Conservation (phyloP, 2,888 invertebrate species). For the Drosophila rubida region DNA sequence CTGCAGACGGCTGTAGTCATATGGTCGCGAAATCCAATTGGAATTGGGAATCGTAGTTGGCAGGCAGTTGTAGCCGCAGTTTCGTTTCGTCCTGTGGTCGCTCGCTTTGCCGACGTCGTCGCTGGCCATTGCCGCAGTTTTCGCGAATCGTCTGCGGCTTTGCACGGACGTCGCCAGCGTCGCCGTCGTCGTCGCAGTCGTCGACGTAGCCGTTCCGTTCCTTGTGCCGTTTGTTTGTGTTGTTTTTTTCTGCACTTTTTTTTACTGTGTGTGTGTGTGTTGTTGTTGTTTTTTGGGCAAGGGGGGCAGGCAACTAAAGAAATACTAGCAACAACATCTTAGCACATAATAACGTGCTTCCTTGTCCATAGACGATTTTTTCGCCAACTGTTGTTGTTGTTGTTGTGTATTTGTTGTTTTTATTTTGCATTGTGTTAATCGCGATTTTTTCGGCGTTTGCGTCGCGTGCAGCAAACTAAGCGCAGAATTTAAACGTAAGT, state of each 20-base stretch:
- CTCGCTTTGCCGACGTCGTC: constrained; percentile 29
- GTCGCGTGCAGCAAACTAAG: constrained; percentile 73
- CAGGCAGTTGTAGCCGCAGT: constrained; percentile 19
- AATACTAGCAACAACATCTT: constrained; percentile 37
- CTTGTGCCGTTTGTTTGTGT: constrained; percentile 39
- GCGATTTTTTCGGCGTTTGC: constrained; percentile 46
- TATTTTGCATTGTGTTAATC: constrained; percentile 18
- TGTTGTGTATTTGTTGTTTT: constrained; percentile 18
- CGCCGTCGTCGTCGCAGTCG: constrained; percentile 33
- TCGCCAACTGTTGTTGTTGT: constrained; percentile 10
- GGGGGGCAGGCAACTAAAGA: constrained; percentile 8
- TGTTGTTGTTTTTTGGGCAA: constrained; percentile 5
- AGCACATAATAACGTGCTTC: constrained; percentile 75
- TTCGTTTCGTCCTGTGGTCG: constrained; percentile 45
- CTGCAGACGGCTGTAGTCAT: constrained; percentile 25
- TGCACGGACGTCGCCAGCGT: constrained; percentile 51
- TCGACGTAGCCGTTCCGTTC: constrained; percentile 45
- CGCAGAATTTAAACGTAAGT: constrained; percentile 70
- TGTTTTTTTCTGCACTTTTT: constrained; percentile 13
- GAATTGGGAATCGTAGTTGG: constrained; percentile 16
- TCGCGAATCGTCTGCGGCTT: constrained; percentile 65
- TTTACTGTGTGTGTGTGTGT: constrained; percentile 4
- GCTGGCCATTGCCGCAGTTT: constrained; percentile 49
- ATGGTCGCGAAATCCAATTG: constrained; percentile 27
- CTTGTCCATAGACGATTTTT: constrained; percentile 55